Conservation (phyloP, 2,797 vertebrate species). For the Sorex maritimensis region DNA sequence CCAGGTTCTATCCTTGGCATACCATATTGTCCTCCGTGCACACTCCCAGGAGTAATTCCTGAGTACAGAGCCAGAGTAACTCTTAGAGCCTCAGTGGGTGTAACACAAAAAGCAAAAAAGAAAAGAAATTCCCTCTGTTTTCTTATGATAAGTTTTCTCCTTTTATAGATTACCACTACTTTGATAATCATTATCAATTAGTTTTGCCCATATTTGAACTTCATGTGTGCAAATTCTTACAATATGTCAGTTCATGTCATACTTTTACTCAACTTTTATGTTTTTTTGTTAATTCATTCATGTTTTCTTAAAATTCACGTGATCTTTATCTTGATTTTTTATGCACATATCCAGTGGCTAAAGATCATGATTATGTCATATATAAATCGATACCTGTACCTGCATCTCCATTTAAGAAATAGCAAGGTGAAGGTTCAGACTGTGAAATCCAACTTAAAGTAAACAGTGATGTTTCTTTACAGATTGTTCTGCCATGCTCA, state of each 20-base stretch:
- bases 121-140: background rate
- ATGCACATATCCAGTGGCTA: conserved; percentile 40
- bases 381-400: conserved; percentile 8
- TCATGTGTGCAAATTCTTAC: background rate
- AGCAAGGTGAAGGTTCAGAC: conserved; percentile 43
- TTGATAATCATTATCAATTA: background rate
- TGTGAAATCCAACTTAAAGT: background rate
- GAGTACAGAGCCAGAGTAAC: too few relatives aligned
- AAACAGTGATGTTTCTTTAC: background rate
- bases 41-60: too few relatives aligned
- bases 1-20: too few relatives aligned
- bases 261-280: background rate
- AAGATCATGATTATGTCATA: background rate
- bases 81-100: too few relatives aligned
- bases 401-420: conserved; percentile 14
- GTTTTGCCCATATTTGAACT: conserved; percentile 22
- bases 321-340: conserved; percentile 3
- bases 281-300: background rate
- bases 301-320: background rate
- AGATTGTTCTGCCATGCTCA: background rate
- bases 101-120: too few relatives aligned
- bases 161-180: background rate
- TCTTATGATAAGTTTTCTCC: background rate
- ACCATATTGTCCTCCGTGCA: too few relatives aligned
- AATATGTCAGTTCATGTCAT: background rate